phyloP scores from a whole-genome alignment of 92 coral and sea anemone genomes.

The Heliopora coerulea region DNA sequence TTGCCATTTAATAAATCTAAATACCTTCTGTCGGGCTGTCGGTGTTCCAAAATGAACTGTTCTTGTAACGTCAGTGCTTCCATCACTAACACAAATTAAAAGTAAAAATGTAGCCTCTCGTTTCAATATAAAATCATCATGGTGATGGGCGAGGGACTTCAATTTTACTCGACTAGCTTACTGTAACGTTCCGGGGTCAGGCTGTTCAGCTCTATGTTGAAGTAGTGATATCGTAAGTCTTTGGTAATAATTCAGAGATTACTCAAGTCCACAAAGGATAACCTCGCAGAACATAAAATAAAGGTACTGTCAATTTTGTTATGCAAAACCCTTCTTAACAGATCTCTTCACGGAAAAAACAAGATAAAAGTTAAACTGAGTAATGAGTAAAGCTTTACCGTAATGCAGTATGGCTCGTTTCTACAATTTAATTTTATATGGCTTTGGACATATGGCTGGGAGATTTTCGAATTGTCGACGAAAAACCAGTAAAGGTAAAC shows the following conservation, averaged over 20 bases:
- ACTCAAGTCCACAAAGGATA: constrained; percentile 22
- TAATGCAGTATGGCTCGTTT: constrained; percentile 35
- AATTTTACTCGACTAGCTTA: too few species aligned
- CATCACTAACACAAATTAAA: constrained; percentile 57
- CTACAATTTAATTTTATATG: constrained; percentile 49
- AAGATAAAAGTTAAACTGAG: too few species aligned
- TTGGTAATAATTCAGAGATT: too few species aligned
- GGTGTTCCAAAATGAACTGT: constrained; percentile 90
- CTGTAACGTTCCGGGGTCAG: too few species aligned
- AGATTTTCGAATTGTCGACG: constrained; percentile 57
- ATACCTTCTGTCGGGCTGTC: constrained; percentile 71
- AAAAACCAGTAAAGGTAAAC: constrained; percentile 58
- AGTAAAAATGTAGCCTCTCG: not conserved
- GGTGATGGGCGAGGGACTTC: too few species aligned
- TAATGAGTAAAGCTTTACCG: constrained; percentile 36
- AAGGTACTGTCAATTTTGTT: too few species aligned
- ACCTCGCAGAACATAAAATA: too few species aligned
- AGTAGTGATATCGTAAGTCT: too few species aligned
- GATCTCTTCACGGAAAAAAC: too few species aligned
- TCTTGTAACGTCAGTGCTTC: constrained; percentile 83
- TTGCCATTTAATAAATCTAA: too few species aligned
- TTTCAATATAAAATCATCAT: constrained; percentile 32
- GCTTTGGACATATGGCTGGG: constrained; percentile 45
- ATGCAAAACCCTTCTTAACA: too few species aligned
- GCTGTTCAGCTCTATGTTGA: too few species aligned